Percentiles rank a stretch among this genome's conserved stretches.
Evolutionary conservation across 2,797 vertebrate genomes (phyloP).

Genomic region (Gallinago nigripennis): DNA sequence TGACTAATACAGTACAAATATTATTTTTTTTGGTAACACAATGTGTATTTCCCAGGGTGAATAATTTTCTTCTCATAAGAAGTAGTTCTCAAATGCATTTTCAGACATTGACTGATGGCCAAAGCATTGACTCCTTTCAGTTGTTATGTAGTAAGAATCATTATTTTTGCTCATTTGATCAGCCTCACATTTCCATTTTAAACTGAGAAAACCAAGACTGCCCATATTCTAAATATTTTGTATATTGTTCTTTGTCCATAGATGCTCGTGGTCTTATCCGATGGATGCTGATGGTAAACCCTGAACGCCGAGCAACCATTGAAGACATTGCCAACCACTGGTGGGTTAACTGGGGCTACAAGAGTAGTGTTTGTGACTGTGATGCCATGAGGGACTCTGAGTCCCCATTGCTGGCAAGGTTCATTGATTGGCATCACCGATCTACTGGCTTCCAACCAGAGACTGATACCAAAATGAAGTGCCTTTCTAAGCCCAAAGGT

Average conservation of each 20-base stretch:
- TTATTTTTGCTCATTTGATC: not conserved
- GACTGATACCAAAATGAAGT: constrained; percentile 81
- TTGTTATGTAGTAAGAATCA: not conserved
- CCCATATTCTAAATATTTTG: not conserved
- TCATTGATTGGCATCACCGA: constrained; percentile 97
- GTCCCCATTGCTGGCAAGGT: constrained; percentile 92
- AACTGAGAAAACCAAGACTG: not conserved
- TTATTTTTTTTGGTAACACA: not conserved
- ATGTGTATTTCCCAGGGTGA: not conserved
- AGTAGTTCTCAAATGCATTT: not conserved
- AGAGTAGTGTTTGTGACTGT: constrained; percentile 96
- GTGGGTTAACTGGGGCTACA: constrained; percentile 99
- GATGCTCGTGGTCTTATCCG: constrained; percentile 97
- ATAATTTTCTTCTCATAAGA: not conserved
- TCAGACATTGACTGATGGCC: not conserved
- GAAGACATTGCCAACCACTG: constrained; percentile 99
- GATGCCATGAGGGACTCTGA: constrained; percentile 87
- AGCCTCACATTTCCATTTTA: not conserved
- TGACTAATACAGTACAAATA: not conserved
- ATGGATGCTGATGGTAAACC: constrained; percentile 99
- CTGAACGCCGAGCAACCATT: constrained; percentile 93
- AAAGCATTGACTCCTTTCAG: not conserved
- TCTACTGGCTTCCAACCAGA: constrained; percentile 85
- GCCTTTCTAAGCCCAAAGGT: constrained; percentile 79
- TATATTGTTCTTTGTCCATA: constrained; percentile 51